A percentile compares a stretch with the other conserved stretches of the same genome.
These are phyloP conservation scores for Macroteleia sp. DNA, from an alignment of 2,888 invertebrate genomes.

Conservation along the genomic window DNA sequence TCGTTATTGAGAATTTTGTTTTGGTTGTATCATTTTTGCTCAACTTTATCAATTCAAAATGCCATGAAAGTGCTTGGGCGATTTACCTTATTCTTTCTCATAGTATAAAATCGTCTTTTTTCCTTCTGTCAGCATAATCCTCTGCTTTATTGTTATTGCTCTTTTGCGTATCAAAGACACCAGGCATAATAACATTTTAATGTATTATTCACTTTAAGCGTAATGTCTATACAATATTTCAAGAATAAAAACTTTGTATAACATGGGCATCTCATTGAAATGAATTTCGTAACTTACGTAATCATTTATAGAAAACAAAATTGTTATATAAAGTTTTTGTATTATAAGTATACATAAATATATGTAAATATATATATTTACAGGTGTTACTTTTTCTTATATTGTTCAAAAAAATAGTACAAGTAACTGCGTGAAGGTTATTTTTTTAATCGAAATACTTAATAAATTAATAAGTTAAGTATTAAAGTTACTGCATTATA, in stretches of 20 bases:
- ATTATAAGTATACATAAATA: neutral
- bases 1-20: too few species aligned
- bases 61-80: constrained; percentile 17
- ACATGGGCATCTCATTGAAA: constrained; percentile 2
- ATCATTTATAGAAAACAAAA: neutral
- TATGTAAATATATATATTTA: too few species aligned
- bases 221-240: constrained; percentile 12
- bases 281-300: neutral
- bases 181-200: constrained; percentile 19
- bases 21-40: neutral
- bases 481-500: too few species aligned
- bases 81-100: constrained; percentile 14
- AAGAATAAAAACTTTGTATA: neutral
- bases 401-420: too few species aligned
- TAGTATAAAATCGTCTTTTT: constrained; percentile 15
- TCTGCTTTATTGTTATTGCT: constrained; percentile 28
- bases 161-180: constrained; percentile 6
- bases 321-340: neutral
- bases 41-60: constrained; percentile 5
- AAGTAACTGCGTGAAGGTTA: too few species aligned
- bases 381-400: too few species aligned
- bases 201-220: constrained; percentile 8
- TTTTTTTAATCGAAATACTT: too few species aligned
- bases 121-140: constrained; percentile 30
- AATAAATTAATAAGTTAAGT: too few species aligned